A percentile compares a stretch with the other conserved stretches of the same genome.
phyloP scores from a whole-genome alignment of 1,140 invertebrate species.

The Oncopodura yosiiana region DNA sequence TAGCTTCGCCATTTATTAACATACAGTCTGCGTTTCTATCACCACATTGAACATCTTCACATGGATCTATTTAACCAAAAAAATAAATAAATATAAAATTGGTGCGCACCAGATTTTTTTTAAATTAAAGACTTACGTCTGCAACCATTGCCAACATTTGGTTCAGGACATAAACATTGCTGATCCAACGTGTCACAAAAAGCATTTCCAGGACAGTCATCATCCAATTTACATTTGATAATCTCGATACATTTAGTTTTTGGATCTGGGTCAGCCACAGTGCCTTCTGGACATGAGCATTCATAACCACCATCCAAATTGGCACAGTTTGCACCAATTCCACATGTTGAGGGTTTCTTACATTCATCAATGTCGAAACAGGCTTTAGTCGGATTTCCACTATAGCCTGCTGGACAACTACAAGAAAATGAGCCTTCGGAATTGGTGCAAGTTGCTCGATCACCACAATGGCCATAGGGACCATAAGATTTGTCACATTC shows the following conservation, averaged over 20 bases:
- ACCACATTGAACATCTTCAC: constrained; percentile 71
- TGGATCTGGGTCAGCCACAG: constrained; percentile 70
- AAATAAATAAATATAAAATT: constrained; percentile 1
- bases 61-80: constrained; percentile 58
- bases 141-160: constrained; percentile 81
- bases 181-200: constrained; percentile 60
- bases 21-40: constrained; percentile 78
- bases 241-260: constrained; percentile 64
- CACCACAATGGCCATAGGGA: constrained; percentile 67
- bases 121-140: constrained; percentile 59
- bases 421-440: constrained; percentile 66
- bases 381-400: constrained; percentile 63
- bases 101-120: not conserved
- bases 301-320: constrained; percentile 65
- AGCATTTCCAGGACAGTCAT: constrained; percentile 80
- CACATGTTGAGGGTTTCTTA: constrained; percentile 58
- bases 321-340: constrained; percentile 72
- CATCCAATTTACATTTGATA: constrained; percentile 59
- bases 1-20: constrained; percentile 66
- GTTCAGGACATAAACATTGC: constrained; percentile 75
- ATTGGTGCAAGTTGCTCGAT: constrained; percentile 74
- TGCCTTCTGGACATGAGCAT: constrained; percentile 69
- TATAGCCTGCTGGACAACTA: constrained; percentile 64
- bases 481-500: constrained; percentile 75
- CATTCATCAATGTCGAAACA: constrained; percentile 77